These are phyloP conservation scores for Chrysogorgia sp. DNA, from an alignment of 92 coral and sea anemone species.

Conservation along the genomic window DNA sequence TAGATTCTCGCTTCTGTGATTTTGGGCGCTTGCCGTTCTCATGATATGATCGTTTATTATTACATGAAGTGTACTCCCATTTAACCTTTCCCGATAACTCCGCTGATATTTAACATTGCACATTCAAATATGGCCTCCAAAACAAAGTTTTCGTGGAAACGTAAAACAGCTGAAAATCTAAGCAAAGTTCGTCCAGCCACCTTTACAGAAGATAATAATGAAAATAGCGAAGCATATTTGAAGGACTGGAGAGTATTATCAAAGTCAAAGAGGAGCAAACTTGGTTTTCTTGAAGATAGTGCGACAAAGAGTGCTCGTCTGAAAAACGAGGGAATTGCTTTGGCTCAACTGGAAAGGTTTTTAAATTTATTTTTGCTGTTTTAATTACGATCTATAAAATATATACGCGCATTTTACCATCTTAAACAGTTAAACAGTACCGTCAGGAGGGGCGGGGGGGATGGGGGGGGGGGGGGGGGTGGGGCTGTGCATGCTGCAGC, in stretches of 20 bases:
- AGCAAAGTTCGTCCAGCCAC: constrained; percentile 8
- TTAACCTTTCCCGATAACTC: background rate
- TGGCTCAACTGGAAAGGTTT: constrained; percentile 87
- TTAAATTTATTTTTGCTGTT: too few relatives aligned
- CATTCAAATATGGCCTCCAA: constrained; percentile 29
- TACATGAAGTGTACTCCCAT: background rate
- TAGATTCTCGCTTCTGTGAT: background rate
- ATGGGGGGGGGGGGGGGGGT: too few relatives aligned
- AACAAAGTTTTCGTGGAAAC: constrained; percentile 42
- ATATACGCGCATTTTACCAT: too few relatives aligned
- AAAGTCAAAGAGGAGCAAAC: constrained; percentile 48
- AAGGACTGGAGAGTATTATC: constrained; percentile 63
- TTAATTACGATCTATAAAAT: too few relatives aligned
- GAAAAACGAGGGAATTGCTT: constrained; percentile 75
- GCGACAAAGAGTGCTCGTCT: constrained; percentile 67
- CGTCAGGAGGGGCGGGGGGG: too few relatives aligned
- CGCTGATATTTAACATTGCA: constrained; percentile 1
- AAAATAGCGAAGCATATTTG: constrained; percentile 50
- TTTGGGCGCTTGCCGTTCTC: background rate
- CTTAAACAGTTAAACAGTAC: too few relatives aligned
- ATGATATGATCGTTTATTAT: background rate
- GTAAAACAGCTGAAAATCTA: constrained; percentile 18
- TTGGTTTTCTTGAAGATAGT: constrained; percentile 57
- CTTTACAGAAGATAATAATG: constrained; percentile 35
- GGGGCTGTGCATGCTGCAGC: too few relatives aligned